Percentiles rank a stretch among this genome's conserved stretches.
Conservation (phyloP, 2,113 vertebrate genomes). For the Lepus americanus region DNA sequence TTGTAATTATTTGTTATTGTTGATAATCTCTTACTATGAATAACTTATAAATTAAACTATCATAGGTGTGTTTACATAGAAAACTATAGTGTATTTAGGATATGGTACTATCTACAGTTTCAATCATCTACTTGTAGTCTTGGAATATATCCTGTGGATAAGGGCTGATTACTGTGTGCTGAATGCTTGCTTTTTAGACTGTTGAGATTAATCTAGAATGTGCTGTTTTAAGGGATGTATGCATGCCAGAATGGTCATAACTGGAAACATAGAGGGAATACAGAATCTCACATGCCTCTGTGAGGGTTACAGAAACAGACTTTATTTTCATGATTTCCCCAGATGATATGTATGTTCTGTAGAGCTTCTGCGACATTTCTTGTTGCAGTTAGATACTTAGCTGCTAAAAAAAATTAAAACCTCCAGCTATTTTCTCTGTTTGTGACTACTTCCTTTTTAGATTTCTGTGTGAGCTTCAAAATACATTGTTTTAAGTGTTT, state of each 20-base stretch:
- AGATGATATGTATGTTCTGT: neutral
- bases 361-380: neutral
- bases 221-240: neutral
- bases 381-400: neutral
- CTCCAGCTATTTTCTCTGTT: neutral
- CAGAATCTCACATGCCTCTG: neutral
- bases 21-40: neutral
- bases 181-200: neutral
- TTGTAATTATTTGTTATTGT: neutral
- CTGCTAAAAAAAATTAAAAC: neutral
- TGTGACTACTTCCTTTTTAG: neutral
- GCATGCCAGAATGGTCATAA: neutral
- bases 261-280: neutral
- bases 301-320: neutral
- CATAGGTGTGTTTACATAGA: neutral
- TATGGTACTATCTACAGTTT: neutral
- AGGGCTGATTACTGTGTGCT: neutral
- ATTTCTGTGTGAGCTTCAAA: slow-evolving; percentile 11
- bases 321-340: neutral
- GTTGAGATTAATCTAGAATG: neutral
- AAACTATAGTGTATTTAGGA: neutral
- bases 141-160: neutral
- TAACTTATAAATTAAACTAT: neutral
- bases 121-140: neutral
- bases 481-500: neutral